Conservation (phyloP, 2,113 vertebrate species). For the Pseudois nayaur region DNA sequence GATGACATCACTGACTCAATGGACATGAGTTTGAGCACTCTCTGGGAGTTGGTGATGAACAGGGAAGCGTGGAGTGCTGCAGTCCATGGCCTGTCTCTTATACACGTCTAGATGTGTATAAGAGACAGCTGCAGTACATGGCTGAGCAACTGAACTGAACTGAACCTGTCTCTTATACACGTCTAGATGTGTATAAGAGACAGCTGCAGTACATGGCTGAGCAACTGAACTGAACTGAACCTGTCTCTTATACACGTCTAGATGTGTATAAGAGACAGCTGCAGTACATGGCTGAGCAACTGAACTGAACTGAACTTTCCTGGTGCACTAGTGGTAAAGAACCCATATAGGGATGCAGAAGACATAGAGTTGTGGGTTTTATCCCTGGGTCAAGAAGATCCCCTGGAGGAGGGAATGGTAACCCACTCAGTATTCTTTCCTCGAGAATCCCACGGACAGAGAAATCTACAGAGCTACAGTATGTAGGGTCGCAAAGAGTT, state of each 20-base stretch:
- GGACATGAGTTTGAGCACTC: neutral
- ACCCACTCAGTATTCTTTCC: neutral
- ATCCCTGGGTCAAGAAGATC: neutral
- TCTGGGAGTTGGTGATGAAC: neutral
- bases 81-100: too few relatives aligned
- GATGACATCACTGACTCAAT: neutral
- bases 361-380: neutral
- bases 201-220: too few relatives aligned
- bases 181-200: too few relatives aligned
- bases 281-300: neutral
- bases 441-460: neutral
- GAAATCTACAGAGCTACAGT: neutral
- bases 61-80: neutral
- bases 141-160: too few relatives aligned
- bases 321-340: neutral
- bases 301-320: neutral
- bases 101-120: too few relatives aligned
- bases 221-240: too few relatives aligned
- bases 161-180: too few relatives aligned
- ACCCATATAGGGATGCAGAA: neutral
- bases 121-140: too few relatives aligned
- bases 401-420: neutral
- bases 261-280: too few relatives aligned
- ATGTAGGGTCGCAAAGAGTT: rapidly evolving
- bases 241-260: too few relatives aligned